These are phyloP conservation scores for Mormyrus hasselquistii DNA, from an alignment of 2,797 vertebrate species.

Conservation along the genomic window DNA sequence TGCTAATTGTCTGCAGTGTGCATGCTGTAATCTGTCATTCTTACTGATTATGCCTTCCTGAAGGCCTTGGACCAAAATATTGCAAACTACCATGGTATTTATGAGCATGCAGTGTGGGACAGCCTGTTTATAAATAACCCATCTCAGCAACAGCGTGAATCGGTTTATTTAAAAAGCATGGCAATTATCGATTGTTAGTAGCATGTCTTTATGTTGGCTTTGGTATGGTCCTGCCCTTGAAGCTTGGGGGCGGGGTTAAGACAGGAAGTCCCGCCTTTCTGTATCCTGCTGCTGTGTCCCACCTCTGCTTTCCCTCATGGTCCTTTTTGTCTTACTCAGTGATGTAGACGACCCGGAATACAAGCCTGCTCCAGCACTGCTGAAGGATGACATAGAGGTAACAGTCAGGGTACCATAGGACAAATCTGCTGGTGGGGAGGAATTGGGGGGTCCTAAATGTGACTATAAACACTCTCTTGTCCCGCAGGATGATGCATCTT, in stretches of 20 bases:
- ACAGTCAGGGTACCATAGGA: constrained; percentile 1
- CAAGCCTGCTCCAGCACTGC: constrained; percentile 89
- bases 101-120: neutral
- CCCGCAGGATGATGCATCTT: constrained; percentile 86
- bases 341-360: constrained; percentile 98
- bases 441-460: neutral
- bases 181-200: neutral
- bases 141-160: neutral
- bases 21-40: neutral
- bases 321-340: constrained; percentile 54
- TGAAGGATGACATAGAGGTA: constrained; percentile 98
- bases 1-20: neutral
- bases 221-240: neutral
- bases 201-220: neutral
- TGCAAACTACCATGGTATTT: neutral
- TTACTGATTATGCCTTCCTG: neutral
- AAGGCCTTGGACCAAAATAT: neutral
- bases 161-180: neutral
- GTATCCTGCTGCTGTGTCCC: neutral
- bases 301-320: neutral
- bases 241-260: neutral
- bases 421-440: neutral
- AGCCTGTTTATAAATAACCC: neutral
- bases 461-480: neutral
- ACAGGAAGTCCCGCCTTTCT: neutral